phyloP scores from a whole-genome alignment of 2,888 invertebrate species.

The Sericinus montela region DNA sequence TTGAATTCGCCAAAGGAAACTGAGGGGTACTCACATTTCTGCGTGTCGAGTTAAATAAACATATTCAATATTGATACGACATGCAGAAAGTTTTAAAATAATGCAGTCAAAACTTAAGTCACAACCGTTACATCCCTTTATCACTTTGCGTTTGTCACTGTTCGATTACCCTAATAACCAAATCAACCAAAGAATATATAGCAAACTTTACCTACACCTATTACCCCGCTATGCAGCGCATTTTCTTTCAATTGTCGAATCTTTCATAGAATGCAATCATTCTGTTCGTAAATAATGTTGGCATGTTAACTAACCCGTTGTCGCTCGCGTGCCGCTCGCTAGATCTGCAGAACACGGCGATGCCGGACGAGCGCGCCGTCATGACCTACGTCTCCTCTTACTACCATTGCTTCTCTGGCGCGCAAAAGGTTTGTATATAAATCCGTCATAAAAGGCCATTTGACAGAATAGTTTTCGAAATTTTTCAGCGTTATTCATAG shows the following conservation, averaged over 20 bases:
- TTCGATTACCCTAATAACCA: too few relatives aligned
- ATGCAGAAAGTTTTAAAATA: too few relatives aligned
- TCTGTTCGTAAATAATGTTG: conserved; percentile 25
- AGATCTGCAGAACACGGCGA: conserved; percentile 98
- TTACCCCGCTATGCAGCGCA: too few relatives aligned
- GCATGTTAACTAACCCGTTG: conserved; percentile 71
- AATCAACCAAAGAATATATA: too few relatives aligned
- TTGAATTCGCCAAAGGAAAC: neutral
- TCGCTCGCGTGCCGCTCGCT: conserved; percentile 76
- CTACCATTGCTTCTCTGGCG: conserved; percentile 99
- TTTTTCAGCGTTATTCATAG: too few relatives aligned
- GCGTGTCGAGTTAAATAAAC: too few relatives aligned
- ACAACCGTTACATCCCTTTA: too few relatives aligned
- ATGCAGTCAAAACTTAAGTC: too few relatives aligned
- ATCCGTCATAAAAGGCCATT: neutral
- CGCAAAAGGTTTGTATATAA: conserved; percentile 92
- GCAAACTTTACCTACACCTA: neutral
- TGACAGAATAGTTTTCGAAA: neutral
- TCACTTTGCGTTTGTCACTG: too few relatives aligned
- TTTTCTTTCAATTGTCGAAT: conserved; percentile 7
- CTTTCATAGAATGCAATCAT: neutral
- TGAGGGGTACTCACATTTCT: too few relatives aligned
- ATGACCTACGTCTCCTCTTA: conserved; percentile 99
- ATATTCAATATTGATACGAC: too few relatives aligned
- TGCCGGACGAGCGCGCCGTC: conserved; percentile 99